Evolutionary conservation across 2,113 vertebrate genomes (phyloP).

Genomic region (Microcebus lehilahytsara): DNA sequence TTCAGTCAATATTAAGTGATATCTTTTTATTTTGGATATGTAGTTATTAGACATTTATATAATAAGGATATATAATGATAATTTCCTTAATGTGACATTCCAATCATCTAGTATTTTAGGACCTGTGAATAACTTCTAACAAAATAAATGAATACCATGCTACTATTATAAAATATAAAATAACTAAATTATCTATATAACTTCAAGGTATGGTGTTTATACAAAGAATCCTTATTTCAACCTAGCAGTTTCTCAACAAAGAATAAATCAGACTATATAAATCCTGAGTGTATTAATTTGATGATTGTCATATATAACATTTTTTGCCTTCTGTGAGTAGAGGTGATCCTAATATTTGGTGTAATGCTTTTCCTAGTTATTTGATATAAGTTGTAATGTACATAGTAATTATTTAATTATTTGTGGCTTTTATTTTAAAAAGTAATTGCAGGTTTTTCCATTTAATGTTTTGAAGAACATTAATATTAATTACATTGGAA

Average conservation of each 20-base stretch:
- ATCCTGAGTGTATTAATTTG: neutral
- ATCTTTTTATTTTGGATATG: conserved; percentile 50
- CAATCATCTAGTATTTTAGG: conserved; percentile 60
- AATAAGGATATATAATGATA: conserved; percentile 43
- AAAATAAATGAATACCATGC: conserved; percentile 54
- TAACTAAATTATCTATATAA: conserved; percentile 13
- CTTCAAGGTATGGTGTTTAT: conserved; percentile 46
- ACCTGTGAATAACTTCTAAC: conserved; percentile 53
- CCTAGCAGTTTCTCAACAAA: conserved; percentile 37
- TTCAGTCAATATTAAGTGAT: conserved; percentile 22
- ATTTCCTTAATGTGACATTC: conserved; percentile 38
- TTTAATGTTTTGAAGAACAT: conserved; percentile 54
- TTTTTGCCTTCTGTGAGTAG: neutral
- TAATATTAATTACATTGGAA: conserved; percentile 46
- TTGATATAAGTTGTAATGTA: conserved; percentile 52
- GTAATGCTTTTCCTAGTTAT: conserved; percentile 47
- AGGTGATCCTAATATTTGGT: neutral
- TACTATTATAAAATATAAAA: conserved; percentile 41
- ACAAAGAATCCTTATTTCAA: conserved; percentile 21
- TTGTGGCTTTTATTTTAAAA: conserved; percentile 60
- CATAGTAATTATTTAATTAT: conserved; percentile 48
- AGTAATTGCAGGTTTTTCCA: conserved; percentile 42
- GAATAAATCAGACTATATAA: neutral
- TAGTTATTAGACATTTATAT: conserved; percentile 53
- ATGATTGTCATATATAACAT: neutral